These are phyloP conservation scores for Parauchenoglanis punctatus DNA, from an alignment of 2,797 vertebrate genomes.

Conservation along the genomic window DNA sequence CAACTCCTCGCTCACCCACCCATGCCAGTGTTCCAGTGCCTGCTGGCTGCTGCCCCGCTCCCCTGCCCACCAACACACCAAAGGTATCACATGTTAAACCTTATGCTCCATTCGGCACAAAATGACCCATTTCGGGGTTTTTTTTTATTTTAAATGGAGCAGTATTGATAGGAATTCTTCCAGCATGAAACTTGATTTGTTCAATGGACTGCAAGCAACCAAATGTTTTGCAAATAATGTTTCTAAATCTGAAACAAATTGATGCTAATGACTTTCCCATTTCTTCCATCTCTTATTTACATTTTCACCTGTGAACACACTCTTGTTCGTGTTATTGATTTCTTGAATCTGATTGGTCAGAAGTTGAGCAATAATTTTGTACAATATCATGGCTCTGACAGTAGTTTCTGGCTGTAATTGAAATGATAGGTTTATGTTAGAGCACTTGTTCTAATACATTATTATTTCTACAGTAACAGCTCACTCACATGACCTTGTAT, in stretches of 20 bases:
- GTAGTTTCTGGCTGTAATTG: neutral
- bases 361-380: neutral
- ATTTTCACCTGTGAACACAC: neutral
- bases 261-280: too few species aligned
- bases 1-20: constrained; percentile 68
- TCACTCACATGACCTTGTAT: neutral
- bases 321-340: neutral
- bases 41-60: constrained; percentile 8
- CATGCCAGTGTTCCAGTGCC: constrained; percentile 28
- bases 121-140: constrained; percentile 1
- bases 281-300: neutral
- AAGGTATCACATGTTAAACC: constrained; percentile 35
- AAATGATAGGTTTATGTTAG: neutral
- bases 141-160: neutral
- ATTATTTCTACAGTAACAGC: neutral
- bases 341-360: neutral
- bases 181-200: neutral
- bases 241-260: neutral
- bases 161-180: neutral
- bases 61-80: neutral
- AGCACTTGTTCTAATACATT: neutral
- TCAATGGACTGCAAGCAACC: neutral
- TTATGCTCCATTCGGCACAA: constrained; percentile 16
- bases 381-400: neutral
- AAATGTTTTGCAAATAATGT: neutral